Evolutionary conservation across 2,797 vertebrate genomes (phyloP), one percentile per base, ranked within the genome.

Genomic region (Diplodus puntazzo): DNA sequence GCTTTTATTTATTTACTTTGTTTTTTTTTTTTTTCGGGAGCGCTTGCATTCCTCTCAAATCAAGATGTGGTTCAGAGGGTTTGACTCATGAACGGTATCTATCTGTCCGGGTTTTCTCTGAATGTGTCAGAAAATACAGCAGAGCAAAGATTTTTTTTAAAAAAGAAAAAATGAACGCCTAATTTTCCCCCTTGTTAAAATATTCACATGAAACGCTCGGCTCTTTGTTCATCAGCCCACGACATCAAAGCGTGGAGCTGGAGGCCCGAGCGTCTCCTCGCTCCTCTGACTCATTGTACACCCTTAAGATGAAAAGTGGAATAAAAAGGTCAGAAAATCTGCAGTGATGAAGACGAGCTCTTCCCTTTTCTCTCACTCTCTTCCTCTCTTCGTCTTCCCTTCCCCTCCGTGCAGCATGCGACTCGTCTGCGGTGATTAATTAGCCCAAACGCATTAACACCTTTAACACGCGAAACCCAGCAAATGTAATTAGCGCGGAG

Each of bases 401-500:
- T 39, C 34, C 34, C 34, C 34, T 39, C 34, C 8, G 34, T 39
- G 34, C 34, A 39, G 34, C 54, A 21, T 4, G 39, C 39, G 67
- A 65, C 16, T 64, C 34, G 11, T 82, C 73, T 63, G 64, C 71
- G 25, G 57, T 43, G 54, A 69, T 85, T 90, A 75, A 91, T 91
- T 86, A 85, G 43, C 49, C 83, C 83, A 73, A 85, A 87, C 55
- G 61, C n/a, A 70, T 87, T 66, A 87, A 86, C 86, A 88, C 88
- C 76, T 86, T 88, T 74, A 82, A 81, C 85, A 76, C 52, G 30
- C 71, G 55, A 67, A 27, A 61, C 70, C 27, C 49, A 16, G 68
- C 54, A 75, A 82, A 85, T 81, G 83, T 87, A 84, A 92, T 93
- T 90, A 90, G 85, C 66, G 78, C 50, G 5, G 77, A 69, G 75